phyloP scores from a whole-genome alignment of 2,113 vertebrate species.

The Chaenocephalus aceratus region DNA sequence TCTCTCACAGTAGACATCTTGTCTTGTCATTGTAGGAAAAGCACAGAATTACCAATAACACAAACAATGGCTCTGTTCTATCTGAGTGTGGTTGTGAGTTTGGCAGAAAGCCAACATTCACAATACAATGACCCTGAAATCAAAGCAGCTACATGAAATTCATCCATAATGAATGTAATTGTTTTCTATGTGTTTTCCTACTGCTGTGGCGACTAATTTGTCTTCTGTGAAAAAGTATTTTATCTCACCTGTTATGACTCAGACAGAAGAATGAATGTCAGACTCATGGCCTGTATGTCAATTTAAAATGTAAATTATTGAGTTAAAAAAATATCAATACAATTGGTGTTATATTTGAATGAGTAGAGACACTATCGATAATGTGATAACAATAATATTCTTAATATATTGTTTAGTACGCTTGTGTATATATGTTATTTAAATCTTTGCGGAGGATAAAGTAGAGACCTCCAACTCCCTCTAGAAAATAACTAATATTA shows the following conservation, averaged over 20 bases:
- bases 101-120: not conserved
- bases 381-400: not conserved
- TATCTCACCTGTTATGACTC: not conserved
- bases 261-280: not conserved
- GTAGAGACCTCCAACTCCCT: too few relatives aligned
- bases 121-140: not conserved
- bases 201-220: not conserved
- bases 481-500: not conserved
- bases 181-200: not conserved
- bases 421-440: not conserved
- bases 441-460: not conserved
- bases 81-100: not conserved
- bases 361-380: not conserved
- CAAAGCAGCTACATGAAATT: not conserved
- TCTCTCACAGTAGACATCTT: not conserved
- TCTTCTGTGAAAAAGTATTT: not conserved
- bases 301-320: not conserved
- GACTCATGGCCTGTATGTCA: not conserved
- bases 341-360: not conserved
- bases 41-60: not conserved
- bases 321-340: too few relatives aligned
- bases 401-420: slow-evolving; percentile 24
- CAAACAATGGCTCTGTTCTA: not conserved
- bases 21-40: not conserved
- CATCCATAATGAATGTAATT: not conserved